Percentiles rank a stretch among this genome's conserved stretches.
Evolutionary conservation across 2,888 invertebrate species (phyloP).

Genomic region (Cephus runcator): DNA sequence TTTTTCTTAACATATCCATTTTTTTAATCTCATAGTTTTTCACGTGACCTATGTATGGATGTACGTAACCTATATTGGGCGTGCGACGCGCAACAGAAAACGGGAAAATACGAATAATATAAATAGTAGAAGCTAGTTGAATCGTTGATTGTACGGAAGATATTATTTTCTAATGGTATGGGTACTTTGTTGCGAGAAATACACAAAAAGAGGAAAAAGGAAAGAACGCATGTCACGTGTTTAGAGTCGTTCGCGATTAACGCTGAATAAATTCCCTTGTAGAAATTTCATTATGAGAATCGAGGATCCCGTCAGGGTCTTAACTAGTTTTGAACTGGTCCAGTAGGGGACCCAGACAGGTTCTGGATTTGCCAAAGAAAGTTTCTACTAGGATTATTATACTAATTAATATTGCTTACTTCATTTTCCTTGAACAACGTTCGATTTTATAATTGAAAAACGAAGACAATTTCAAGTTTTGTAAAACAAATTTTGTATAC

Average conservation of each 20-base stretch:
- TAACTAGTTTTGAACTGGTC: too few species aligned
- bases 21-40: slow-evolving; percentile 37
- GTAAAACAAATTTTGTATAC: background rate
- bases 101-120: slow-evolving; percentile 1
- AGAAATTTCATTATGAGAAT: too few species aligned
- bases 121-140: background rate
- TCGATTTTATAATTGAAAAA: background rate
- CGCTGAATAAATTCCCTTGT: background rate
- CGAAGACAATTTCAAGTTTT: background rate
- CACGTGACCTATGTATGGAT: slow-evolving; percentile 10
- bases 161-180: background rate
- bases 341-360: too few species aligned
- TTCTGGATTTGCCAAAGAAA: too few species aligned
- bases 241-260: background rate
- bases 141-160: background rate
- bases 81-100: background rate
- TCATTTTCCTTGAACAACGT: background rate
- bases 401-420: background rate
- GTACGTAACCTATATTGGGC: background rate
- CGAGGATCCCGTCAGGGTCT: too few species aligned
- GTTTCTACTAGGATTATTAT: background rate
- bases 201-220: background rate
- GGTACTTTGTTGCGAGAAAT: background rate
- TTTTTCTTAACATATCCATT: slow-evolving; percentile 31
- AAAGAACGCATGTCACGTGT: background rate